Base-by-base conservation (phyloP, 2,888 invertebrate species). In the Xanthostigma xanthostigma region DNA sequence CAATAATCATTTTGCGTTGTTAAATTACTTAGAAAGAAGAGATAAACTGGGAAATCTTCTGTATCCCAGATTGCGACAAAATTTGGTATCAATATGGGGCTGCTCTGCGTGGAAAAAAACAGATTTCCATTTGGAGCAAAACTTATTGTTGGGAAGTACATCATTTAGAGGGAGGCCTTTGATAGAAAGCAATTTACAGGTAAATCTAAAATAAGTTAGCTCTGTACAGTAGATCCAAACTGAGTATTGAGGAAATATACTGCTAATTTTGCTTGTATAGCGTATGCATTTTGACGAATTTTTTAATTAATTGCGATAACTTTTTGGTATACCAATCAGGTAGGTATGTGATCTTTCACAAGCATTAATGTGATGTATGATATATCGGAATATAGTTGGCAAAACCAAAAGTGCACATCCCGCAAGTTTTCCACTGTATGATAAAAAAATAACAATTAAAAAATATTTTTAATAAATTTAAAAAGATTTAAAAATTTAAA, bases 161-260 rank as follows among this genome's bases (percentile, higher is more conserved):
- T 74, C 74, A 11, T 82, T 79, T 59, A 76, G 84, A 51, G 84
- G 84, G 10, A 70, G 86, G 9, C 74, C 76, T 0, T 76, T 88
- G 6, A 76, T 73, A 14, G 84, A 87, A 49, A 67, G 67, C 41
- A 88, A 85, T 60, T 78, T 88, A 54, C 86, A 88, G 73, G 84
- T 82, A 60, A 53, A 6, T 9, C 11, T 33, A n/a, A 10, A 17
- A 41, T 3, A 38, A 13, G 38, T 38, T 38, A 12, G 8, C 38
- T 8, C 1, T 38, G 8, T 11, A 38, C 38, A 38, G n/a, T 12
- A 11, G 2, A 38, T 38, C 11, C 12, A 38, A 38, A 38, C 11
- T 41, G 9, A 39, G 35, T 36, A 33, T 13, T 44, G 47, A 2
- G 10, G 10, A 41, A 10, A n/a, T 4, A 9, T 17, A 17, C n/a